Evolutionary conservation across 2,888 invertebrate species (phyloP).

Genomic region (Herminia tarsipennalis): DNA sequence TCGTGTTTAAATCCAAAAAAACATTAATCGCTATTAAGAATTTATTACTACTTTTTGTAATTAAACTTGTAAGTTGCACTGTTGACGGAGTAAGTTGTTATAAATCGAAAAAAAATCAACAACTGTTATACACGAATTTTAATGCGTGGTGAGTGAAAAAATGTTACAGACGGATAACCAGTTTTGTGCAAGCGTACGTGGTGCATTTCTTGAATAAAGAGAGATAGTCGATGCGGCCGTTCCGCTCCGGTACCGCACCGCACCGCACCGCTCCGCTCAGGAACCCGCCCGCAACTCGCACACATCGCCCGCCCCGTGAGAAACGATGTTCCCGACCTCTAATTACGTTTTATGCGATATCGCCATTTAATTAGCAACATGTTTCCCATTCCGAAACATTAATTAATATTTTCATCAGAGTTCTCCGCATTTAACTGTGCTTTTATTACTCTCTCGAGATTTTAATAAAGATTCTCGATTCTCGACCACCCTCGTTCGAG

Average conservation of each 20-base stretch:
- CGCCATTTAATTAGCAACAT: constrained; percentile 85
- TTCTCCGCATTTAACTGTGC: constrained; percentile 83
- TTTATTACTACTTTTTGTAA: too few relatives aligned
- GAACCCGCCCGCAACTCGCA: constrained; percentile 36
- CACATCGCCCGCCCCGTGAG: constrained; percentile 71
- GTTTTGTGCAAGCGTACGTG: constrained; percentile 63
- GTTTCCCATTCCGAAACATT: constrained; percentile 84
- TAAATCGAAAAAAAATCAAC: too few relatives aligned
- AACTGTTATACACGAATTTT: constrained; percentile 64
- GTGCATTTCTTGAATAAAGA: constrained; percentile 71
- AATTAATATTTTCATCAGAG: constrained; percentile 85
- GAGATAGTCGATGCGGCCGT: constrained; percentile 46
- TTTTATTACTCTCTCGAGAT: constrained; percentile 83
- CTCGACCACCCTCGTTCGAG: constrained; percentile 79
- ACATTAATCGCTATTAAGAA: too few relatives aligned
- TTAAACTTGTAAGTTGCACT: too few relatives aligned
- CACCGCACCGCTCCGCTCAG: constrained; percentile 18
- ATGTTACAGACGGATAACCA: constrained; percentile 64
- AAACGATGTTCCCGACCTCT: constrained; percentile 81
- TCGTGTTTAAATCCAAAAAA: too few relatives aligned
- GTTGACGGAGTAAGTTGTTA: too few relatives aligned
- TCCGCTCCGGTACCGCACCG: background rate
- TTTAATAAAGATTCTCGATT: constrained; percentile 85
- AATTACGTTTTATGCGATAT: constrained; percentile 85
- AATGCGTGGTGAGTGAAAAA: constrained; percentile 58